Evolutionary conservation across 2,797 vertebrate genomes (phyloP).

Genomic region (Ctenopoma multispine): DNA sequence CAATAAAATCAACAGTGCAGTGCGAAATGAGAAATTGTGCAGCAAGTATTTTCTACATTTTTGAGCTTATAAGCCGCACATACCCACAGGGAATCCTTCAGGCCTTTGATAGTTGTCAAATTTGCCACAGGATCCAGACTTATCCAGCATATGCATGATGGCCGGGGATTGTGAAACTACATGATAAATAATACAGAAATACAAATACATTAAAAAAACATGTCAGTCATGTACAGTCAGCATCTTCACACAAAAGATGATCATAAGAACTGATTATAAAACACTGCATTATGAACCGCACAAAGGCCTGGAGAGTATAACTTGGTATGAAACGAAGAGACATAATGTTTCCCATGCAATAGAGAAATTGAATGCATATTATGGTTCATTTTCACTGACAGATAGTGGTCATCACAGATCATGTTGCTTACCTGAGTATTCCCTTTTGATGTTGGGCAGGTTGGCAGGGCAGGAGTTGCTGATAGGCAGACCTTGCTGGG

Average conservation of each 20-base stretch:
- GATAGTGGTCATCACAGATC: background rate
- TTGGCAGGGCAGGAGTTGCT: slow-evolving; percentile 98
- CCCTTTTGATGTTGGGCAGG: slow-evolving; percentile 97
- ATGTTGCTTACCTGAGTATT: slow-evolving; percentile 90
- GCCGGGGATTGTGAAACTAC: slow-evolving; percentile 84
- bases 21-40: background rate
- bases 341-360: background rate
- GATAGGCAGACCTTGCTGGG: slow-evolving; percentile 91
- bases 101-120: slow-evolving; percentile 86
- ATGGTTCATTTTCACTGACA: background rate
- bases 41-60: background rate
- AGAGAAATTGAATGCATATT: slow-evolving; percentile 1
- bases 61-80: slow-evolving; percentile 50
- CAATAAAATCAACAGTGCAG: background rate
- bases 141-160: slow-evolving; percentile 88
- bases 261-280: slow-evolving; percentile 10
- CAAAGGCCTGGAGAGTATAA: slow-evolving; percentile 43
- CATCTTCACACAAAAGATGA: background rate
- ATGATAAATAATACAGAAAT: slow-evolving; percentile 37
- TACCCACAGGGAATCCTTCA: slow-evolving; percentile 87
- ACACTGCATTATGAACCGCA: slow-evolving; percentile 2
- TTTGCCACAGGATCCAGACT: slow-evolving; percentile 86
- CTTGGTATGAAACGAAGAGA: background rate
- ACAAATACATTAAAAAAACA: slow-evolving; percentile 1
- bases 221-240: background rate